These are phyloP conservation scores for Brachionus calyciflorus DNA, from an alignment of 1,140 invertebrate genomes.

Conservation along the genomic window DNA sequence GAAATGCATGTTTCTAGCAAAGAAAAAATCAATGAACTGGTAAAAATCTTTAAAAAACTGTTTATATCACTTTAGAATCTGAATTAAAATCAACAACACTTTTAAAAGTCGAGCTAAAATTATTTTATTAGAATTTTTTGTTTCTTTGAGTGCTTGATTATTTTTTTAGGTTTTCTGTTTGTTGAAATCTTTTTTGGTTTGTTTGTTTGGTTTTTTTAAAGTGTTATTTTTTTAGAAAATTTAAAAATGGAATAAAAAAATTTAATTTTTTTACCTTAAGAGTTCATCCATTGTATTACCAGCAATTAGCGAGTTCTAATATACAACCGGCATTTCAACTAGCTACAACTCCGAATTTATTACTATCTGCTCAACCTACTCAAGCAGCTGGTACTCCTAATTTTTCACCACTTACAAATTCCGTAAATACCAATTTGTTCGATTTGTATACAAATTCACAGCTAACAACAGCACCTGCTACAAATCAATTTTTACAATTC, in stretches of 20 bases:
- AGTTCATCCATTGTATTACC: constrained; percentile 9
- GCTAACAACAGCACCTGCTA: neutral
- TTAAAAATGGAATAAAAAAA: neutral
- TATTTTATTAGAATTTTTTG: too few relatives aligned
- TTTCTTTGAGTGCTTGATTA: too few relatives aligned
- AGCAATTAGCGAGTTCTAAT: neutral
- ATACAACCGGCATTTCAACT: neutral
- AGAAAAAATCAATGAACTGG: too few relatives aligned
- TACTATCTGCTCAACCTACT: neutral
- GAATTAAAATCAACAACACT: too few relatives aligned
- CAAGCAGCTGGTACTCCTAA: neutral
- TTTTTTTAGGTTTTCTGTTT: too few relatives aligned
- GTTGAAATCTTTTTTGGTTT: neutral
- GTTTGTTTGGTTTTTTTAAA: constrained; percentile 5
- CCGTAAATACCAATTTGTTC: neutral
- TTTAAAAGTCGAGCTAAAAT: too few relatives aligned
- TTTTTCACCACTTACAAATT: neutral
- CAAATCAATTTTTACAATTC: constrained; percentile 15
- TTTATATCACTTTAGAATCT: too few relatives aligned
- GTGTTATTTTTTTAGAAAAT: neutral
- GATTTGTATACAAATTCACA: neutral
- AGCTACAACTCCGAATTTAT: neutral
- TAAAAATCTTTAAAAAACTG: too few relatives aligned
- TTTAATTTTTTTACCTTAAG: neutral
- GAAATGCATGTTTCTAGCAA: too few relatives aligned